These are phyloP conservation scores for Choristoneura rosaceana DNA, from an alignment of 2,888 invertebrate species.

Conservation along the genomic window DNA sequence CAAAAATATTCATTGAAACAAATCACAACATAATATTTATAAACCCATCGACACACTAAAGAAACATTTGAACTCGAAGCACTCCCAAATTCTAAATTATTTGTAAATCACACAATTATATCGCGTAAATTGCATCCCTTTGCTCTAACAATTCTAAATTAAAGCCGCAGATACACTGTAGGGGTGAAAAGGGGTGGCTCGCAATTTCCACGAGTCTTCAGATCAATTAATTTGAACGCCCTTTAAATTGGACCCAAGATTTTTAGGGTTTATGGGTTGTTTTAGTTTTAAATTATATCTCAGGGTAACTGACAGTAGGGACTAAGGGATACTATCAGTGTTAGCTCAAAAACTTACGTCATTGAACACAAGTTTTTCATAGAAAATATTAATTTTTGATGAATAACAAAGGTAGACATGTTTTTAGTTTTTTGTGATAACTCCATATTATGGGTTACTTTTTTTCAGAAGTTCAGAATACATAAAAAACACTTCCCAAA, in stretches of 20 bases:
- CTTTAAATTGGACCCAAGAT: conserved; percentile 73
- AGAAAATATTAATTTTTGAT: no score
- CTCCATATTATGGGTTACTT: no score
- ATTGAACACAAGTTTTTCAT: no score
- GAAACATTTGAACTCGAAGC: conserved; percentile 52
- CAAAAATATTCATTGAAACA: neutral
- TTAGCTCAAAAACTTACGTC: no score
- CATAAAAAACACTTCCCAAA: no score
- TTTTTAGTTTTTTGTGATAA: no score
- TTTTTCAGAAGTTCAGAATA: no score
- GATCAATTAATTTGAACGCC: conserved; percentile 83
- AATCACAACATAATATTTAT: neutral
- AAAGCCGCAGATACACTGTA: conserved; percentile 80
- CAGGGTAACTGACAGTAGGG: neutral
- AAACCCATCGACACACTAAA: neutral
- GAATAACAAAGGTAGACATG: no score
- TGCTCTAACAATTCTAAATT: conserved; percentile 84
- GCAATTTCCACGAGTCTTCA: conserved; percentile 79
- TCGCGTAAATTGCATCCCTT: conserved; percentile 84
- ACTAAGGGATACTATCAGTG: no score
- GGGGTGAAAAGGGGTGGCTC: conserved; percentile 54
- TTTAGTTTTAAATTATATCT: neutral
- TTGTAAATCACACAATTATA: conserved; percentile 84
- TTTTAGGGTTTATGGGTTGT: conserved; percentile 54
- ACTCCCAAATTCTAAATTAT: conserved; percentile 55